Conservation (phyloP, 1,140 invertebrate genomes). For the Copidosoma floridanum region DNA sequence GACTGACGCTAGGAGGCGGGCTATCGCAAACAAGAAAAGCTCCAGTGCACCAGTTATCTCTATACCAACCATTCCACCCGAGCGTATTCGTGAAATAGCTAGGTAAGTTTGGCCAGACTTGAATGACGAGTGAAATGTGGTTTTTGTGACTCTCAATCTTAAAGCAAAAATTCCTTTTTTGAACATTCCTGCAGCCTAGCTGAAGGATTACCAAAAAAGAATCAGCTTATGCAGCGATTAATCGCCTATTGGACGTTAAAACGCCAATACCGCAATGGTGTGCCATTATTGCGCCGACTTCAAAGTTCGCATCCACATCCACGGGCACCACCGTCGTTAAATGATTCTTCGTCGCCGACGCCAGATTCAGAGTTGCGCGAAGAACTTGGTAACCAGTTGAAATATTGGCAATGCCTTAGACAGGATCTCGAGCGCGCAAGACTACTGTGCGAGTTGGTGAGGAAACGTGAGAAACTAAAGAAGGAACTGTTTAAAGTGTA, state of each 20-base stretch:
- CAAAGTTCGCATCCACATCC: slow-evolving; percentile 71
- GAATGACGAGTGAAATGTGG: too few relatives aligned
- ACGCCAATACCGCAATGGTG: slow-evolving; percentile 92
- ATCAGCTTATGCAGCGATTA: slow-evolving; percentile 83
- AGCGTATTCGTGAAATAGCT: slow-evolving; percentile 83
- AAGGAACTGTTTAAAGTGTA: slow-evolving; percentile 79
- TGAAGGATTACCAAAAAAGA: slow-evolving; percentile 69
- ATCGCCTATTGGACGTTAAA: slow-evolving; percentile 95
- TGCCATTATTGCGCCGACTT: slow-evolving; percentile 84
- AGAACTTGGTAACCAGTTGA: slow-evolving; percentile 82
- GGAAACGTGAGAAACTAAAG: slow-evolving; percentile 94
- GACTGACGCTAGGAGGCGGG: slow-evolving; percentile 59
- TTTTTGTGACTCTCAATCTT: neutral
- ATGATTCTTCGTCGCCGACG: slow-evolving; percentile 48
- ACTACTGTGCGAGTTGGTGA: slow-evolving; percentile 88
- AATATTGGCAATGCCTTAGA: slow-evolving; percentile 91
- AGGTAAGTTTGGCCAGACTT: too few relatives aligned
- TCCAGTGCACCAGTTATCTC: slow-evolving; percentile 87
- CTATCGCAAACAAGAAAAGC: slow-evolving; percentile 77
- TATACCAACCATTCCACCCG: slow-evolving; percentile 90
- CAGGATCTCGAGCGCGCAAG: slow-evolving; percentile 93
- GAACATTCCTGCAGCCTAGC: slow-evolving; percentile 42
- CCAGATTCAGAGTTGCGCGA: slow-evolving; percentile 57
- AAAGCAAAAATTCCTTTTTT: neutral
- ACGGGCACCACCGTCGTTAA: slow-evolving; percentile 51